These are phyloP conservation scores for Limnodromus scolopaceus DNA, from an alignment of 2,797 vertebrate species.

Conservation along the genomic window DNA sequence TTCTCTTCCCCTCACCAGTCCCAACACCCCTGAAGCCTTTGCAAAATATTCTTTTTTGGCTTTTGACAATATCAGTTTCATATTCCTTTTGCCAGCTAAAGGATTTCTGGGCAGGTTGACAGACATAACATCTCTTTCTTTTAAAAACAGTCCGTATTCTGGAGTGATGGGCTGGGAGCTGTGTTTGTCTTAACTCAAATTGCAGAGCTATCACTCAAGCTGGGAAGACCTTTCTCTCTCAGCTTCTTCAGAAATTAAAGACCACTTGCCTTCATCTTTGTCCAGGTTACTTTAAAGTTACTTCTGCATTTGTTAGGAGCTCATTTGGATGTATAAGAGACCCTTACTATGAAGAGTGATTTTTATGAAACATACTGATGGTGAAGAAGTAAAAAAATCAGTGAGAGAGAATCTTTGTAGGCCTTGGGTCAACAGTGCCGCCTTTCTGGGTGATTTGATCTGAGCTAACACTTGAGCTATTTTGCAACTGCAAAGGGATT, in stretches of 20 bases:
- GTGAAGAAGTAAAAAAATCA: background rate
- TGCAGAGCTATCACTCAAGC: constrained; percentile 9
- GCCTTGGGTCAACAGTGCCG: background rate
- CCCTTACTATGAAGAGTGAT: background rate
- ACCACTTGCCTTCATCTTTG: background rate
- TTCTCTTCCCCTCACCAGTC: background rate
- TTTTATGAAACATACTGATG: background rate
- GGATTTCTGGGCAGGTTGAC: constrained; percentile 43
- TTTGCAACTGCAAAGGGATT: background rate
- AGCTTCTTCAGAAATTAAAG: constrained; percentile 7
- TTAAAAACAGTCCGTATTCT: background rate
- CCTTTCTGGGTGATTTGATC: background rate
- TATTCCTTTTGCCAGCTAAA: background rate
- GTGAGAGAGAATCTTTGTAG: background rate
- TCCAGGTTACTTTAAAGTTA: background rate
- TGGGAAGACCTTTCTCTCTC: background rate
- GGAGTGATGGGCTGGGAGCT: background rate
- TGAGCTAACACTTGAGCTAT: background rate
- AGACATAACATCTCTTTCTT: constrained; percentile 48
- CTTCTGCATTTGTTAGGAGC: constrained; percentile 7
- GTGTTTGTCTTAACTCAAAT: constrained; percentile 28
- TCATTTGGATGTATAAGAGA: background rate
- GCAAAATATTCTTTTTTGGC: background rate
- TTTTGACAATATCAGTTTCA: constrained; percentile 14
- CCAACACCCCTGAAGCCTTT: background rate